Evolutionary conservation across 2,113 vertebrate species (phyloP).

Genomic region (Catharus fuscescens): DNA sequence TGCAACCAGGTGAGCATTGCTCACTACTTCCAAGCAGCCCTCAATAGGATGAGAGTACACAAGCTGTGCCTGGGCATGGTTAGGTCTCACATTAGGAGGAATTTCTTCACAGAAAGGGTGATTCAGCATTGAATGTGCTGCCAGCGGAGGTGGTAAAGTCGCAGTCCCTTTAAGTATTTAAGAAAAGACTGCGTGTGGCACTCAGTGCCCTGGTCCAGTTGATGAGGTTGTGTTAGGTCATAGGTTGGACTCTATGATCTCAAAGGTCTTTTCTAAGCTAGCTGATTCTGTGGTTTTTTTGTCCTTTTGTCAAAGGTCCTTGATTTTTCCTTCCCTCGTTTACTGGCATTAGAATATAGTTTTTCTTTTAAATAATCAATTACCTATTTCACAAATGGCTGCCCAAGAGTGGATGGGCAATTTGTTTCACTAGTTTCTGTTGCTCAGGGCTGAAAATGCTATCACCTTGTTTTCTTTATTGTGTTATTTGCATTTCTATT

Average conservation of each 20-base stretch:
- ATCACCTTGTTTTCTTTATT: background rate
- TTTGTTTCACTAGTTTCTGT: background rate
- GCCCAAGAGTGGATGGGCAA: background rate
- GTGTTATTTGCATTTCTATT: background rate
- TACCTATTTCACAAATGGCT: background rate
- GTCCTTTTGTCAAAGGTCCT: background rate
- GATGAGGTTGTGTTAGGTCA: no score
- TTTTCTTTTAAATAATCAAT: background rate
- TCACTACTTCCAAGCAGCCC: no score
- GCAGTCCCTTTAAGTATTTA: background rate
- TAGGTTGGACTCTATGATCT: background rate
- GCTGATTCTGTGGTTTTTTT: background rate
- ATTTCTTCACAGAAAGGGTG: background rate
- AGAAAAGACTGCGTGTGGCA: background rate
- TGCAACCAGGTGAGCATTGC: fast-evolving
- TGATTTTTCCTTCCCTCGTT: background rate
- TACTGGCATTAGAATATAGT: background rate
- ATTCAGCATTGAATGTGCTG: background rate
- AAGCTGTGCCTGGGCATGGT: background rate
- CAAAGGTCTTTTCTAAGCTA: background rate
- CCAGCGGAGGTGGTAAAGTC: background rate
- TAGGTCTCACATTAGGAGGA: background rate
- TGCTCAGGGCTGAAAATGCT: background rate
- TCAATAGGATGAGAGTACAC: no score
- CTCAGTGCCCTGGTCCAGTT: background rate